Conservation (phyloP, 2,888 invertebrate genomes). For the Podotricha telesiphe region DNA sequence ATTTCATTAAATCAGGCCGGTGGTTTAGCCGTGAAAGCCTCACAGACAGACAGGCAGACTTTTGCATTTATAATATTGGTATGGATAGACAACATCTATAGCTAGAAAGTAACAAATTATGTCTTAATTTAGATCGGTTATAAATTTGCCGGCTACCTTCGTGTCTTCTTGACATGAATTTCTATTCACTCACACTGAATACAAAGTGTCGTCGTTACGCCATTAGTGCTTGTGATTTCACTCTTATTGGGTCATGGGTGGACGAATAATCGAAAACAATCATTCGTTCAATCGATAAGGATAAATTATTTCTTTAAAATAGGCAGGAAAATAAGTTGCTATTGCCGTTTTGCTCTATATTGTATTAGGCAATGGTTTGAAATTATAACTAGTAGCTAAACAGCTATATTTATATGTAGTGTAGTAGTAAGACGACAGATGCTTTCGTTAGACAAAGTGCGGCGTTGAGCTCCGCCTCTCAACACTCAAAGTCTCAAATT, state of each 20-base stretch:
- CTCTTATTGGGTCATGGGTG: conserved; percentile 80
- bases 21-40: too few relatives aligned
- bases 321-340: conserved; percentile 7
- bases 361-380: not conserved
- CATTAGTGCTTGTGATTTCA: conserved; percentile 74
- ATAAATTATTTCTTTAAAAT: conserved; percentile 34
- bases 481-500: too few relatives aligned
- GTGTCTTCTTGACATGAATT: conserved; percentile 82
- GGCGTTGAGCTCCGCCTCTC: too few relatives aligned
- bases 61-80: too few relatives aligned
- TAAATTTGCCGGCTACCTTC: conserved; percentile 75
- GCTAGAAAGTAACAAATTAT: conserved; percentile 45
- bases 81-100: too few relatives aligned
- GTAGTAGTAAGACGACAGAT: too few relatives aligned
- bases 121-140: conserved; percentile 55
- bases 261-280: conserved; percentile 55
- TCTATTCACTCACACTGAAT: conserved; percentile 75
- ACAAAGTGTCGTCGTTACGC: conserved; percentile 76
- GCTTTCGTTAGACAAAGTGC: too few relatives aligned
- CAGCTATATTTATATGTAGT: not conserved
- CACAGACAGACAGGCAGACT: too few relatives aligned
- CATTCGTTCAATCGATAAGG: conserved; percentile 44
- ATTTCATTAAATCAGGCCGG: too few relatives aligned
- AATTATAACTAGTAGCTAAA: not conserved
- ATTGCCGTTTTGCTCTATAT: conserved; percentile 14